These are phyloP conservation scores for Pelodiscus sinensis DNA, from an alignment of 2,113 vertebrate species.

Conservation along the genomic window DNA sequence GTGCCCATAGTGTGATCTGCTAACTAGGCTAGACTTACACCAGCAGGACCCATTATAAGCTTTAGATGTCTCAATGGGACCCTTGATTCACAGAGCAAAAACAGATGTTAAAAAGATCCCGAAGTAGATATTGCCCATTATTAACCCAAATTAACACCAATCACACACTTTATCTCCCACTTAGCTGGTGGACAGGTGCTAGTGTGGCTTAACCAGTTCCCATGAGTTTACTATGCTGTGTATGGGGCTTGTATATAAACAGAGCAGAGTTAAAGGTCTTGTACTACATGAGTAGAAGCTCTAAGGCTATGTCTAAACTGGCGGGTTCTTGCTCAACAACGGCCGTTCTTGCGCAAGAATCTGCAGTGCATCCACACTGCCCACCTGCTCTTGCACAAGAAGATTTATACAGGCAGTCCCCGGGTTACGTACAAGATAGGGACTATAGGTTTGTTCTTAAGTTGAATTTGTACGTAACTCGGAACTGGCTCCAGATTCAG, in stretches of 20 bases:
- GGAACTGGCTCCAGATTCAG: too few species aligned
- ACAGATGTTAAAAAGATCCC: neutral
- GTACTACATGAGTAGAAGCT: fast-evolving
- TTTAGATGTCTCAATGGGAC: neutral
- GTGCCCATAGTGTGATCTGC: neutral
- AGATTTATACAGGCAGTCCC: too few species aligned
- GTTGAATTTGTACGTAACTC: too few species aligned
- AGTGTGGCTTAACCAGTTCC: neutral
- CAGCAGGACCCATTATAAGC: neutral
- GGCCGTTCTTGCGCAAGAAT: too few species aligned
- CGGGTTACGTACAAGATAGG: too few species aligned
- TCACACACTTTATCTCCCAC: neutral
- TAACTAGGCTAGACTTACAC: neutral
- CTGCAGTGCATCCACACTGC: too few species aligned
- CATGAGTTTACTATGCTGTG: neutral
- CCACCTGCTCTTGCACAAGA: too few species aligned
- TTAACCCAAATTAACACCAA: neutral
- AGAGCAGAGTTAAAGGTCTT: neutral
- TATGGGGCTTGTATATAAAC: neutral
- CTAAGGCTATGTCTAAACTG: neutral
- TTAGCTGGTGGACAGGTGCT: neutral
- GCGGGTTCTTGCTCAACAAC: too few species aligned
- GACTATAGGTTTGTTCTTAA: too few species aligned
- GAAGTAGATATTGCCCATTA: neutral
- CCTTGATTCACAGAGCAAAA: neutral